Percentiles rank a stretch among this genome's conserved stretches.
Conservation (phyloP, 2,888 invertebrate genomes). For the Drosophila longiperda region DNA sequence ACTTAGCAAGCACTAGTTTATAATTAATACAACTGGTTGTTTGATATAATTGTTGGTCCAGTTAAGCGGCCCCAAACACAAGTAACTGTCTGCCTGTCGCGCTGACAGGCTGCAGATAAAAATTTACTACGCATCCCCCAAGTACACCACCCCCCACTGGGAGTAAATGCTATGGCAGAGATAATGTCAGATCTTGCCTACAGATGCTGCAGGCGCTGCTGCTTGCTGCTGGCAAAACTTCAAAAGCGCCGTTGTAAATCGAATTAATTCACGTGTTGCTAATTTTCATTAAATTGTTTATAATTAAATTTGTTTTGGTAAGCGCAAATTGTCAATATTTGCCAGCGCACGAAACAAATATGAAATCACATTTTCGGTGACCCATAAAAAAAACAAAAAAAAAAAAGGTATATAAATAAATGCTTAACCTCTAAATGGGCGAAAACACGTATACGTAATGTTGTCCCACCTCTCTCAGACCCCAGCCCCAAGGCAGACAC, state of each 20-base stretch:
- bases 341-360: slow-evolving; percentile 45
- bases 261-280: slow-evolving; percentile 60
- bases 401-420: slow-evolving; percentile 61
- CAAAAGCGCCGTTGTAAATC: slow-evolving; percentile 39
- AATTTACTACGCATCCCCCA: slow-evolving; percentile 35
- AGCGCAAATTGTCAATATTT: slow-evolving; percentile 61
- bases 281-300: slow-evolving; percentile 51
- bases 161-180: slow-evolving; percentile 52
- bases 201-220: slow-evolving; percentile 5
- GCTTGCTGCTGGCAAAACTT: slow-evolving; percentile 33
- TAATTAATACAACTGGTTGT: slow-evolving; percentile 63
- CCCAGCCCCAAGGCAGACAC: slow-evolving; percentile 12
- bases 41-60: slow-evolving; percentile 41
- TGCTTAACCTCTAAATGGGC: slow-evolving; percentile 68
- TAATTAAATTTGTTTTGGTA: slow-evolving; percentile 36
- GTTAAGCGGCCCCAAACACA: slow-evolving; percentile 67
- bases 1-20: slow-evolving; percentile 32
- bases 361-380: slow-evolving; percentile 71
- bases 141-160: not conserved
- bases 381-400: slow-evolving; percentile 68
- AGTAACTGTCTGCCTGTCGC: slow-evolving; percentile 64
- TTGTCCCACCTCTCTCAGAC: slow-evolving; percentile 14
- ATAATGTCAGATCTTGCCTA: slow-evolving; percentile 52
- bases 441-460: slow-evolving; percentile 50
- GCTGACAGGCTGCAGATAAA: slow-evolving; percentile 54